Evolutionary conservation across 2,113 vertebrate species (phyloP).

Genomic region (Vombatus ursinus): DNA sequence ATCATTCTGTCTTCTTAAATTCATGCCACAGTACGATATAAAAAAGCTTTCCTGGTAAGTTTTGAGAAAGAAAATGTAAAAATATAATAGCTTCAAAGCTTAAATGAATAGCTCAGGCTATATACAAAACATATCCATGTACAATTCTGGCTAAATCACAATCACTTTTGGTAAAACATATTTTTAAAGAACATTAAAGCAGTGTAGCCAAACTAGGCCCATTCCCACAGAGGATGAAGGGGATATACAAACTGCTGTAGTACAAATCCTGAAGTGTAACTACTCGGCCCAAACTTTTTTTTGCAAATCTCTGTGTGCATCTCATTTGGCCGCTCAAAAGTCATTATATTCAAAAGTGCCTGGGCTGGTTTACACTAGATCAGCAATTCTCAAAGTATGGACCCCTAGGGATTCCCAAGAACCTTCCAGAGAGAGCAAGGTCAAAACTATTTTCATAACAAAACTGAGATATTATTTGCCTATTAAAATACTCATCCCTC

Average conservation of each 20-base stretch:
- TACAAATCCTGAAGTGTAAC: background rate
- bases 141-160: background rate
- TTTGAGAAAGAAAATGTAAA: background rate
- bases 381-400: background rate
- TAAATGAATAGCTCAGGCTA: slow-evolving; percentile 16
- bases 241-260: background rate
- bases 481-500: background rate
- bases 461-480: background rate
- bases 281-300: background rate
- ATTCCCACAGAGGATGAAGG: background rate
- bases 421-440: background rate
- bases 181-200: background rate
- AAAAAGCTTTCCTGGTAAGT: background rate
- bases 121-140: slow-evolving; percentile 18
- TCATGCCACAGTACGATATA: background rate
- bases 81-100: slow-evolving; percentile 9
- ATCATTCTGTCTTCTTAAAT: background rate
- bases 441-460: background rate
- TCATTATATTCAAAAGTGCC: background rate
- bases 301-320: background rate
- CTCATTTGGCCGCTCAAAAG: background rate
- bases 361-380: background rate
- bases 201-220: background rate
- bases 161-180: background rate
- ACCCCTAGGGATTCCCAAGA: background rate